Evolutionary conservation across 2,888 invertebrate genomes (phyloP).

Genomic region (Neuroscelio doddi): DNA sequence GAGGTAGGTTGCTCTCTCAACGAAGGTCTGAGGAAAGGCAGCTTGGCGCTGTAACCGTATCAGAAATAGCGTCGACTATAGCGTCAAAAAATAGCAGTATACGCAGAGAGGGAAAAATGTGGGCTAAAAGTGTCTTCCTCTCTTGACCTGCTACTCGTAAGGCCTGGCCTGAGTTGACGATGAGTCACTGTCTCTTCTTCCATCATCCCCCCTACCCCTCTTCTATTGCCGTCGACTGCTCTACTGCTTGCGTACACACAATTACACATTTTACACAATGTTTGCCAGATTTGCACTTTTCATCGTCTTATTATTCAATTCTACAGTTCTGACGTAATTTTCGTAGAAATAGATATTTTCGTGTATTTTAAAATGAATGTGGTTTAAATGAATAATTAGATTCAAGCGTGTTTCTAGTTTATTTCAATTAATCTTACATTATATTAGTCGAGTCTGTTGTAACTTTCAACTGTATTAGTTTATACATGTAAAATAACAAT

Average conservation of each 20-base stretch:
- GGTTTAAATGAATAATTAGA: too few relatives aligned
- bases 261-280: neutral
- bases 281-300: too few relatives aligned
- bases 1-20: slow-evolving; percentile 18
- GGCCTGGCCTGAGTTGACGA: slow-evolving; percentile 63
- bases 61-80: slow-evolving; percentile 45
- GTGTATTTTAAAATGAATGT: too few relatives aligned
- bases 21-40: slow-evolving; percentile 44
- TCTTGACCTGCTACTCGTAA: slow-evolving; percentile 65
- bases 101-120: slow-evolving; percentile 59
- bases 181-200: slow-evolving; percentile 58
- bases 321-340: too few relatives aligned
- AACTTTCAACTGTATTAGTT: too few relatives aligned
- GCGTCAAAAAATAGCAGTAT: slow-evolving; percentile 40
- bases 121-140: slow-evolving; percentile 68
- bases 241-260: neutral
- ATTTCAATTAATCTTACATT: too few relatives aligned
- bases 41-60: slow-evolving; percentile 35
- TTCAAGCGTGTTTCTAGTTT: too few relatives aligned
- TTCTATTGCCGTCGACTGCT: slow-evolving; percentile 13
- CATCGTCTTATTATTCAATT: too few relatives aligned
- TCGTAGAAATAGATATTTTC: too few relatives aligned
- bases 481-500: too few relatives aligned
- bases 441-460: too few relatives aligned
- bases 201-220: slow-evolving; percentile 24